Conservation (phyloP, 2,888 invertebrate species). For the Drosophila anomalata region DNA sequence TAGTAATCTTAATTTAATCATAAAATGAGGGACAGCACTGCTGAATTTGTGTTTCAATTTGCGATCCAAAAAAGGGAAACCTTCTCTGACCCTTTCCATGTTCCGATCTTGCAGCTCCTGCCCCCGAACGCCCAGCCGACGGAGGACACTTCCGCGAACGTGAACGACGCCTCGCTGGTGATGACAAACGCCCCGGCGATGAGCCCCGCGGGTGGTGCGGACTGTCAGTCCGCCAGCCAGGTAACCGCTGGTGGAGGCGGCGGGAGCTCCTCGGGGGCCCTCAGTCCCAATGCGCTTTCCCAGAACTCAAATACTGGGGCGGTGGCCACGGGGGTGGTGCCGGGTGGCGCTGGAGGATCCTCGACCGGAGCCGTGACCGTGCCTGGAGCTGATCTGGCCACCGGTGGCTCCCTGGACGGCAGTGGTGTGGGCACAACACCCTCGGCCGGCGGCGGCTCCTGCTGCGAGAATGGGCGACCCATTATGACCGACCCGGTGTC, state of each 20-base stretch:
- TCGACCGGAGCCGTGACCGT: conserved; percentile 15
- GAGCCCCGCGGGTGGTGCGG: conserved; percentile 79
- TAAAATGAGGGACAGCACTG: conserved; percentile 33
- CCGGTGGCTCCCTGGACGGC: conserved; percentile 71
- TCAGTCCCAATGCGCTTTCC: conserved; percentile 83
- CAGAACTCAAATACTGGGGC: conserved; percentile 83
- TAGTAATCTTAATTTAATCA: conserved; percentile 17
- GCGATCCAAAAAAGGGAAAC: conserved; percentile 5
- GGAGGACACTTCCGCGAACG: conserved; percentile 68
- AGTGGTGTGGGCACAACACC: conserved; percentile 69
- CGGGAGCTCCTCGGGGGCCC: conserved; percentile 84
- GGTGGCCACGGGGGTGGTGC: conserved; percentile 59
- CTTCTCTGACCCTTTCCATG: background rate
- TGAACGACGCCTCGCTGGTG: conserved; percentile 65
- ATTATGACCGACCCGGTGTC: conserved; percentile 96
- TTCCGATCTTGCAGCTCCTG: conserved; percentile 66
- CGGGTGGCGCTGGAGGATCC: conserved; percentile 24
- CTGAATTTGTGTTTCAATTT: conserved; percentile 32
- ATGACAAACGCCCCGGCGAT: conserved; percentile 76
- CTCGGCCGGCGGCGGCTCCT: conserved; percentile 84
- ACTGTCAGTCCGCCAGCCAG: conserved; percentile 84
- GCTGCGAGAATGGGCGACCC: conserved; percentile 96
- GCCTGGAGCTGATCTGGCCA: conserved; percentile 44
- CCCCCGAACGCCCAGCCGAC: conserved; percentile 74
- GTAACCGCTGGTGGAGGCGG: conserved; percentile 82